phyloP scores from a whole-genome alignment of 1,140 invertebrate species.

The Antheraea mylitta region DNA sequence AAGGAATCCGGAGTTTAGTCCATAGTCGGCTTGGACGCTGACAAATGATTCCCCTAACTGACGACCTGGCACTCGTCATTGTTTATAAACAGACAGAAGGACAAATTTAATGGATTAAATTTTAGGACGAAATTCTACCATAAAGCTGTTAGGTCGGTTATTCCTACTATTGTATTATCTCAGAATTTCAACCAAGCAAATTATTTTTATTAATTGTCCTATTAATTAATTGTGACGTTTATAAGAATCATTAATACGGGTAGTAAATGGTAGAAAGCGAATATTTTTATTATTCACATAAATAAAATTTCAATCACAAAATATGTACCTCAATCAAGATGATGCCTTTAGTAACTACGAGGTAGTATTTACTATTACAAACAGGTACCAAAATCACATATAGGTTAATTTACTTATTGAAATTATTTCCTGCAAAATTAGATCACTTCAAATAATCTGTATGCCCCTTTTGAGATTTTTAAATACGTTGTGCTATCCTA shows the following conservation, averaged over 20 bases:
- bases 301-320: neutral
- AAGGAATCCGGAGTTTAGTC: neutral
- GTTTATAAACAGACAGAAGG: neutral
- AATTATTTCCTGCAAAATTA: too few species aligned
- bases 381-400: too few species aligned
- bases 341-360: too few species aligned
- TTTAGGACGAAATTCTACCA: neutral
- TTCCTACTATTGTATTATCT: neutral
- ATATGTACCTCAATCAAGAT: too few species aligned
- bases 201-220: neutral
- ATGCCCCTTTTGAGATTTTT: too few species aligned
- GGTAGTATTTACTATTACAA: too few species aligned
- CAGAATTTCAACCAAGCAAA: neutral
- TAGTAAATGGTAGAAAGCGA: neutral
- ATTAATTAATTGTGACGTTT: neutral
- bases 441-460: too few species aligned
- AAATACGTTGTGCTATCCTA: too few species aligned
- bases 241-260: neutral
- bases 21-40: neutral
- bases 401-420: too few species aligned
- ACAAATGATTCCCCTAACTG: neutral
- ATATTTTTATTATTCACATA: neutral
- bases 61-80: neutral
- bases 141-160: neutral
- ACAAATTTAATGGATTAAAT: neutral